These are phyloP conservation scores for Phengaris arion DNA, from an alignment of 2,888 invertebrate genomes.

Conservation along the genomic window DNA sequence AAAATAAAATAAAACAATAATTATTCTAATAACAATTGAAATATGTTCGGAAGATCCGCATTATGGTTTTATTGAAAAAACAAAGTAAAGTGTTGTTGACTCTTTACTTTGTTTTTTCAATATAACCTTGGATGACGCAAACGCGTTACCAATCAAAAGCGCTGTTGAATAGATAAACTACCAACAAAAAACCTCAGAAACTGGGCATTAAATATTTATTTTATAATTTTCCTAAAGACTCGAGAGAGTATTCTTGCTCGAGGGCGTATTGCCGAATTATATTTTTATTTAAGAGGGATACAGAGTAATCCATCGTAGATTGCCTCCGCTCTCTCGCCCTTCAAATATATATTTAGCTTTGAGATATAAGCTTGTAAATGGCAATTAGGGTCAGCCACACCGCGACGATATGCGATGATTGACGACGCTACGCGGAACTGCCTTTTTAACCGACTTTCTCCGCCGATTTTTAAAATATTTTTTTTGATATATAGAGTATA, in stretches of 20 bases:
- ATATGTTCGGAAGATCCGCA: background rate
- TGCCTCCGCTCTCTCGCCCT: background rate
- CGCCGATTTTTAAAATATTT: too few relatives aligned
- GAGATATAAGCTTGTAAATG: too few relatives aligned
- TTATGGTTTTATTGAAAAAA: background rate
- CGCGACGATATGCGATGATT: too few relatives aligned
- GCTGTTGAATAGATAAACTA: background rate
- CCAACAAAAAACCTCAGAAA: background rate
- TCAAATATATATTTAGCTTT: conserved; percentile 5
- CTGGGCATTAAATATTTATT: background rate
- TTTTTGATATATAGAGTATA: too few relatives aligned
- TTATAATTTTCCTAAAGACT: conserved; percentile 2
- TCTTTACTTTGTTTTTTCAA: background rate
- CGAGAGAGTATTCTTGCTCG: background rate
- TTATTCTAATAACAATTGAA: too few relatives aligned
- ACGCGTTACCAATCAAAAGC: too few relatives aligned
- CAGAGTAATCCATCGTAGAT: conserved; percentile 15
- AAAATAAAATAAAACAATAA: too few relatives aligned
- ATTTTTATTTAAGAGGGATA: conserved; percentile 23
- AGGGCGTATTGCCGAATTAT: conserved; percentile 1
- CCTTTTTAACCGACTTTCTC: too few relatives aligned
- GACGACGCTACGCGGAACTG: too few relatives aligned
- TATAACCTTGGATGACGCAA: background rate
- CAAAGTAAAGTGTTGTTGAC: background rate
- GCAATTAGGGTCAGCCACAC: too few relatives aligned